A percentile compares a stretch with the other conserved stretches of the same genome.
Evolutionary conservation across 2,888 invertebrate species (phyloP).

Genomic region (Orthosia cruda): DNA sequence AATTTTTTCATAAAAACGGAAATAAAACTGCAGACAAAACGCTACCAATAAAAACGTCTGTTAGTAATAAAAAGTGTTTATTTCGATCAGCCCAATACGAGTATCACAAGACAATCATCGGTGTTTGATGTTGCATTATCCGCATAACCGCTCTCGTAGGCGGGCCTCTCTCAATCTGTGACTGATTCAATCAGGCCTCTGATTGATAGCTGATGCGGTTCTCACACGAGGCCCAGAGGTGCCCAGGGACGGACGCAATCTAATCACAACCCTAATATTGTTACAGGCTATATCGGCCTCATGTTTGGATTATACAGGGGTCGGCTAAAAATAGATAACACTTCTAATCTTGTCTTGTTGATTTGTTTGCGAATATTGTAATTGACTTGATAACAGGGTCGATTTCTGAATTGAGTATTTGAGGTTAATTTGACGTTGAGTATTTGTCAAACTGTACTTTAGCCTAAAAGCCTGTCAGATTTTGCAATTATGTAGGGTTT

Average conservation of each 20-base stretch:
- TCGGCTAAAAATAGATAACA: constrained; percentile 44
- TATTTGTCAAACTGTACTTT: too few species aligned
- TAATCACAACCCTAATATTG: constrained; percentile 66
- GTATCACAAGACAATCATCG: constrained; percentile 21
- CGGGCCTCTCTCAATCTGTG: constrained; percentile 37
- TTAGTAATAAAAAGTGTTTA: neutral
- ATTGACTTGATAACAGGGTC: neutral
- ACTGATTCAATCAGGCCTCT: constrained; percentile 67
- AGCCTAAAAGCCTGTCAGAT: too few species aligned
- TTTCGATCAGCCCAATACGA: neutral
- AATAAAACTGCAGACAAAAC: neutral
- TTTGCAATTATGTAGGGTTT: too few species aligned
- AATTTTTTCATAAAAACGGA: neutral
- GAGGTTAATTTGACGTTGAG: too few species aligned
- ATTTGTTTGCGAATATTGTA: neutral
- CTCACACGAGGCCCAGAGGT: constrained; percentile 38
- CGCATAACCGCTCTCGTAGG: constrained; percentile 1
- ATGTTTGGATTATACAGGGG: constrained; percentile 29
- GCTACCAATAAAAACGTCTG: neutral
- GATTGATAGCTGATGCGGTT: constrained; percentile 68
- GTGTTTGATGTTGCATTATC: constrained; percentile 47
- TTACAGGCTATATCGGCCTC: constrained; percentile 50
- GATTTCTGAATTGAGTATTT: too few species aligned
- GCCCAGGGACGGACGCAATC: constrained; percentile 59
- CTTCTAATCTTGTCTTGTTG: neutral